Conservation (phyloP, 2,113 vertebrate species). For the Leptodactylus fuscus region DNA sequence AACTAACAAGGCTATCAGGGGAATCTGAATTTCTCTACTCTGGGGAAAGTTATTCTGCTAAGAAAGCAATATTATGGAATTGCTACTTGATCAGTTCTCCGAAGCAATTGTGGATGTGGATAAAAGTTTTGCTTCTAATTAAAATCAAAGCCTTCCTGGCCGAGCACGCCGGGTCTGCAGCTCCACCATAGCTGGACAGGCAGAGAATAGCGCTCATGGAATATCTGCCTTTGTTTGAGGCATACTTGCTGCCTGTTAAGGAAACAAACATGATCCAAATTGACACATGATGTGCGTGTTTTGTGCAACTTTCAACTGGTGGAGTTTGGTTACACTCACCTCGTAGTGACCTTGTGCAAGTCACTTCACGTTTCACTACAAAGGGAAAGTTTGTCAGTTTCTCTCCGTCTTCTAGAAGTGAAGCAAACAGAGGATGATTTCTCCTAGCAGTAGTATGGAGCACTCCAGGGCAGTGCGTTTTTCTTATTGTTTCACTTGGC, state of each 20-base stretch:
- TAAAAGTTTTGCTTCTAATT: too few species aligned
- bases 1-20: too few species aligned
- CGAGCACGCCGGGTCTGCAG: neutral
- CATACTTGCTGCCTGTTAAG: slow-evolving; percentile 11
- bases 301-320: slow-evolving; percentile 36
- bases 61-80: too few species aligned
- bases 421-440: slow-evolving; percentile 47
- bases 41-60: too few species aligned
- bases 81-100: too few species aligned
- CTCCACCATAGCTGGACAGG: neutral
- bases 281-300: slow-evolving; percentile 48
- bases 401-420: slow-evolving; percentile 2
- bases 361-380: slow-evolving; percentile 18
- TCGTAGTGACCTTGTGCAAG: slow-evolving; percentile 38
- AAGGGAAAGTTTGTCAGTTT: slow-evolving; percentile 44
- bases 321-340: slow-evolving; percentile 50
- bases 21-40: too few species aligned
- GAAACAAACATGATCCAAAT: slow-evolving; percentile 28
- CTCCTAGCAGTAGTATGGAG: neutral
- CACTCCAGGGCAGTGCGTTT: slow-evolving; percentile 37
- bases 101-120: neutral
- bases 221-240: slow-evolving; percentile 6
- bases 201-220: neutral
- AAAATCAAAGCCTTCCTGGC: too few species aligned
- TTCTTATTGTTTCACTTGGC: slow-evolving; percentile 34